Conservation (phyloP, 1,140 invertebrate species). For the Zaprionus tsacasi region DNA sequence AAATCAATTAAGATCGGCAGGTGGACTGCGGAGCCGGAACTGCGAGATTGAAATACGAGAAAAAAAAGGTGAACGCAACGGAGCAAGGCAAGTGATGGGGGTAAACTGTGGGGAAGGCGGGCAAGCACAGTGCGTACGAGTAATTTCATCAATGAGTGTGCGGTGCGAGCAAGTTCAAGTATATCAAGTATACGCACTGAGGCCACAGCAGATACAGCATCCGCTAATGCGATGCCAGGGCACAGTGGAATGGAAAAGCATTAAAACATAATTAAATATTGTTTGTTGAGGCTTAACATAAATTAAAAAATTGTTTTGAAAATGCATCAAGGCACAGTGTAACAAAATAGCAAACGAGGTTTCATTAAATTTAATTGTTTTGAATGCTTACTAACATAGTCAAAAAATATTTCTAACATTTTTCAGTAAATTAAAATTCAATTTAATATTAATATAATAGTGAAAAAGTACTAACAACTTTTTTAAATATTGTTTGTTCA, state of each 20-base stretch:
- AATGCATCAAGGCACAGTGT: too few relatives aligned
- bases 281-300: not conserved
- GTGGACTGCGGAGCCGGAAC: slow-evolving; percentile 10
- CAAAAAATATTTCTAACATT: not conserved
- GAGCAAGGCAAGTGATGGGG: not conserved
- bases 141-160: slow-evolving; percentile 45
- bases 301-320: too few relatives aligned
- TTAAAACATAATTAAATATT: not conserved
- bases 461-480: too few relatives aligned
- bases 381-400: too few relatives aligned
- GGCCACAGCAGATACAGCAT: slow-evolving; percentile 27
- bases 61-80: not conserved
- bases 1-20: slow-evolving; percentile 65
- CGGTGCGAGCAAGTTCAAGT: slow-evolving; percentile 43
- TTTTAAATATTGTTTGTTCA: too few relatives aligned
- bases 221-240: slow-evolving; percentile 30
- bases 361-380: too few relatives aligned
- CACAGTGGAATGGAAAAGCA: not conserved
- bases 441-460: too few relatives aligned
- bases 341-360: too few relatives aligned
- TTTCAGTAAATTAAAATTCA: too few relatives aligned
- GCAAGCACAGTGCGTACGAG: slow-evolving; percentile 1
- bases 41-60: slow-evolving; percentile 3
- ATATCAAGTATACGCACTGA: slow-evolving; percentile 53
- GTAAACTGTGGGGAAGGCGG: too few relatives aligned